phyloP scores from a whole-genome alignment of 2,797 vertebrate species.

The Synaphobranchus kaupii region DNA sequence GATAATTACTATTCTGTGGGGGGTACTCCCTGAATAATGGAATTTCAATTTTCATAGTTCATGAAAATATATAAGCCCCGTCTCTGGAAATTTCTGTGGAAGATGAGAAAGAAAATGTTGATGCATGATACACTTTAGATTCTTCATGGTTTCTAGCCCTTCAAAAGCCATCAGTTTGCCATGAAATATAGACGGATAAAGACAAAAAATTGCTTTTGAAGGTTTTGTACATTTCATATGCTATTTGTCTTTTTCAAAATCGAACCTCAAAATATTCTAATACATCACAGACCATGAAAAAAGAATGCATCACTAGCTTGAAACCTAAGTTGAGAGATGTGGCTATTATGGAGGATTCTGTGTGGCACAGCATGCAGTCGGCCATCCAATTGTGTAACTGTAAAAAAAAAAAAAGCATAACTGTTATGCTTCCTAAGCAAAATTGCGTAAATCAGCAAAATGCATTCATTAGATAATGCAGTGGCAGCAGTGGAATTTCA shows the following conservation, averaged over 20 bases:
- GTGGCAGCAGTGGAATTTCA: neutral
- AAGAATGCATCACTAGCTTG: neutral
- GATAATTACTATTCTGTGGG: neutral
- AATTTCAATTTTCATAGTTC: conserved; percentile 2
- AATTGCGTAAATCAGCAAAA: neutral
- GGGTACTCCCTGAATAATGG: neutral
- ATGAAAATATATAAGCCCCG: neutral
- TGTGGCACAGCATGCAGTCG: neutral
- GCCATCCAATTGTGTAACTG: conserved; percentile 16
- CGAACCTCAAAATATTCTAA: neutral
- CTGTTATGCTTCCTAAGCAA: neutral
- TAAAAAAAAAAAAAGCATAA: too few species aligned
- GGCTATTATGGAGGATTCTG: neutral
- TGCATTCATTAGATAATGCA: neutral
- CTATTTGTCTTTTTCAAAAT: neutral
- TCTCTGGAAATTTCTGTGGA: neutral
- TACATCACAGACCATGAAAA: neutral
- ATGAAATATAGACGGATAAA: neutral
- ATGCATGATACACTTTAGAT: neutral
- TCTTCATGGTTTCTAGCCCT: neutral
- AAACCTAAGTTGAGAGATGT: neutral
- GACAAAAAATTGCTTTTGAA: neutral
- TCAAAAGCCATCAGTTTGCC: neutral
- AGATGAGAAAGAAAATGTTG: neutral
- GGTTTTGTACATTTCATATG: neutral